A percentile compares a stretch with the other conserved stretches of the same genome.
phyloP scores from a whole-genome alignment of 2,888 invertebrate species.

The Zele albiditarsus region DNA sequence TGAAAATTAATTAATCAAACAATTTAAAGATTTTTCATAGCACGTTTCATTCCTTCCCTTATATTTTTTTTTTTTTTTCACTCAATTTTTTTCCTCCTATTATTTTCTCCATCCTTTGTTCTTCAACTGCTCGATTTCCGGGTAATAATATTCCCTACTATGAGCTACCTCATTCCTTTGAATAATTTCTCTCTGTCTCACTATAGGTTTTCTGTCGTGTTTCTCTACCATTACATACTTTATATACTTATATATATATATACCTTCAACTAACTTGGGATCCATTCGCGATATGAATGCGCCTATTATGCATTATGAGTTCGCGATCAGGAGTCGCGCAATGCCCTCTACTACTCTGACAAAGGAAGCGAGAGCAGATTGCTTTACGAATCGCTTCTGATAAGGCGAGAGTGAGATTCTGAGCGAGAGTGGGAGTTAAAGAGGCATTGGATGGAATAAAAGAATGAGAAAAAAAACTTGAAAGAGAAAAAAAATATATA shows the following conservation, averaged over 20 bases:
- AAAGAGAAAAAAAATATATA: background rate
- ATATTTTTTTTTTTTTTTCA: background rate
- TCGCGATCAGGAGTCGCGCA: slow-evolving; percentile 3
- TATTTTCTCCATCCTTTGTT: background rate
- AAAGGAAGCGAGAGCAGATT: background rate
- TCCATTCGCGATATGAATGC: slow-evolving; percentile 9
- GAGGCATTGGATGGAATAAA: background rate
- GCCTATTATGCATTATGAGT: slow-evolving; percentile 9
- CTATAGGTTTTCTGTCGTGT: background rate
- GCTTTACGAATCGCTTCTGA: slow-evolving; percentile 2
- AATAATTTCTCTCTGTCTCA: background rate
- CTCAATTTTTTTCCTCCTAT: background rate
- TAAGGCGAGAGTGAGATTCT: background rate
- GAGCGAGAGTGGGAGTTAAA: background rate
- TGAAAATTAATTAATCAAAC: too few relatives aligned
- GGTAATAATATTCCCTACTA: background rate
- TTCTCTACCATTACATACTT: background rate
- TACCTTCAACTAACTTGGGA: background rate
- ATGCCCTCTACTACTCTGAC: background rate
- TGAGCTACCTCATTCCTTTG: background rate
- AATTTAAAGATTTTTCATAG: too few relatives aligned
- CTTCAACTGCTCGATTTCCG: background rate
- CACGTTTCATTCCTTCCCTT: background rate
- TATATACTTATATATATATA: background rate
- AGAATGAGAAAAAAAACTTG: background rate